Base-by-base conservation (phyloP, 1,140 invertebrate species). In the Piezodorus guildinii region DNA sequence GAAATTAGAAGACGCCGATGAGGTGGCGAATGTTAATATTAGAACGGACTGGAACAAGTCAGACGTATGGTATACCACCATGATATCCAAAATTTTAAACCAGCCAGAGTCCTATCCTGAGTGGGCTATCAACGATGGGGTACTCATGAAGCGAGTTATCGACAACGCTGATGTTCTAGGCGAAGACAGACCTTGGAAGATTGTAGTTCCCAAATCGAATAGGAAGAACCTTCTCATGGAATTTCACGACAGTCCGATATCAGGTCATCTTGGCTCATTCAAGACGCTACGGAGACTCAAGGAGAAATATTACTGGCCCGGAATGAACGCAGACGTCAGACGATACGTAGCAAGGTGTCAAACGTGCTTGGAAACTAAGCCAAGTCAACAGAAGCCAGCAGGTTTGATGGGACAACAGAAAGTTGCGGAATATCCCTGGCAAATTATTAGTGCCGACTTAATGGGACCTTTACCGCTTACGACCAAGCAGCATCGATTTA, bases 21-120 rank as follows among this genome's bases (percentile, higher is more conserved):
- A 60, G 17, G 8, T 30, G 8, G 45, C 21, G 2, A 68, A 72
- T 39, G 49, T 63, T 19, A 73, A 72, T 1, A 71, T 79, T 8
- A 69, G 70, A 0, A 77, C 78, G 65, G 77, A 75, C 12, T 75
- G 75, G 49, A 75, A n/a, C 65, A 66, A 30, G n/a, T n/a, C n/a
- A n/a, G n/a, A n/a, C n/a, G n/a, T n/a, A n/a, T n/a, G n/a, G n/a
- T n/a, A n/a, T n/a, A n/a, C n/a, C n/a, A n/a, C n/a, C n/a, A n/a
- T n/a, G n/a, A n/a, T n/a, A n/a, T n/a, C n/a, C n/a, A n/a, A n/a
- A n/a, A n/a, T n/a, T n/a, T n/a, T n/a, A n/a, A n/a, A n/a, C n/a
- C n/a, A n/a, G 27, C 27, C 27, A 30, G 27, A 30, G 27, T 30
- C 27, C 27, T 30, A 30, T 30, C 27, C 27, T 3, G 27, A 30